Base-by-base conservation (phyloP, 1,140 invertebrate species). In the Drosophila bipectinata region DNA sequence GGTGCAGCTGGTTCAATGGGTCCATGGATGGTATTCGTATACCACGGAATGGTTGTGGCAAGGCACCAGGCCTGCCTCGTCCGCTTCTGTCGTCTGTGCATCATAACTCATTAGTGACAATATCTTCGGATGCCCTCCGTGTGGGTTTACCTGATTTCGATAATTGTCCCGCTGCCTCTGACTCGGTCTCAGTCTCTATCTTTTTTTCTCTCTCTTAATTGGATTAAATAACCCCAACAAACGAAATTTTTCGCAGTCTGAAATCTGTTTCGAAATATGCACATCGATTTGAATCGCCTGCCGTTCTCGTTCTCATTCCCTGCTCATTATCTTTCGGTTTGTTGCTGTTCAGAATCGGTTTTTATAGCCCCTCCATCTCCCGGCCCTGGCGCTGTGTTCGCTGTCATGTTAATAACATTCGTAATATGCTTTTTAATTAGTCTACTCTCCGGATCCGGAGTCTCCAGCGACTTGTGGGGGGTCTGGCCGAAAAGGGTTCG, bases 21-120 rank as follows among this genome's bases (percentile, higher is more conserved):
- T 48, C n/a, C n/a, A 14, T 15, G 39, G 26, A 28, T 28, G 26
- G 26, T 28, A 28, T 28, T 12, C 34, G 34, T 37, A 37, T 37
- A 6, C 1, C 41, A 44, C 15, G 5, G 41, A 44, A 44, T 44
- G 41, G 41, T 18, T 44, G 26, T 68, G 58, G 34, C 21, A 39
- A 26, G 64, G 71, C 26, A 39, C 63, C 58, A 66, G 60, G 62
- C 49, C 53, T 48, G 56, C 67, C 49, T 60, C 37, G 66, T 49
- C 48, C 56, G 61, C 76, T 79, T 77, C 68, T 66, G 72, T 64
- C 72, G 87, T 90, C 87, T 90, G 88, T 63, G 88, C 87, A 76
- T 77, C 87, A 90, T 90, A 90, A 90, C 87, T 90, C 82, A 90
- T 90, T 90, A 87, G 77, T 79, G 82, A 90, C 82, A 90, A 87